These are phyloP conservation scores for Antechinus flavipes DNA, from an alignment of 2,113 vertebrate genomes.

Conservation along the genomic window DNA sequence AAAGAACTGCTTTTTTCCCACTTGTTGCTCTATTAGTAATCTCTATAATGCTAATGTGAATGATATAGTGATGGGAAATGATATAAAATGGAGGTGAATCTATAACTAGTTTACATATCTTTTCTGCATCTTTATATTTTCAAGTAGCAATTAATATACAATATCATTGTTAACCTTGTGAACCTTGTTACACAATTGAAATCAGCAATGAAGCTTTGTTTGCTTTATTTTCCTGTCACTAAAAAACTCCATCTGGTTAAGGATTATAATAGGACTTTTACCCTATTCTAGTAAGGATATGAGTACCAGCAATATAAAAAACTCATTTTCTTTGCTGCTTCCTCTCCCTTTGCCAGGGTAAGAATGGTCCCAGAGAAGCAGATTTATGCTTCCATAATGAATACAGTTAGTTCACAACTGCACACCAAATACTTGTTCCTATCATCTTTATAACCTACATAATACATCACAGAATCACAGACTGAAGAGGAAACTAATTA, in stretches of 20 bases:
- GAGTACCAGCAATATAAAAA: slow-evolving; percentile 1
- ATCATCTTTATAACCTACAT: slow-evolving; percentile 67
- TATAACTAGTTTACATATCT: slow-evolving; percentile 39
- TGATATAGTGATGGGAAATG: slow-evolving; percentile 38
- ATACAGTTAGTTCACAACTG: slow-evolving; percentile 54
- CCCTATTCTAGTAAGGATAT: not conserved
- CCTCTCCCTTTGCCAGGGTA: slow-evolving; percentile 59
- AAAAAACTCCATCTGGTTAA: slow-evolving; percentile 8
- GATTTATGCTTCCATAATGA: slow-evolving; percentile 69
- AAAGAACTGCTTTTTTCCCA: not conserved
- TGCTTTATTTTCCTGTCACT: slow-evolving; percentile 5
- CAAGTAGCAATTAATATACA: slow-evolving; percentile 45
- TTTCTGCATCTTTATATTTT: slow-evolving; percentile 5
- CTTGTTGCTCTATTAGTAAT: not conserved
- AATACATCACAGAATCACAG: slow-evolving; percentile 67
- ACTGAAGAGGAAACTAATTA: slow-evolving; percentile 74
- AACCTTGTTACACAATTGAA: slow-evolving; percentile 15
- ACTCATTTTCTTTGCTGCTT: slow-evolving; percentile 42
- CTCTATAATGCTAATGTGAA: slow-evolving; percentile 43
- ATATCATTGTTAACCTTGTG: slow-evolving; percentile 37
- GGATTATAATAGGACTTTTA: not conserved
- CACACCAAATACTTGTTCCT: slow-evolving; percentile 69
- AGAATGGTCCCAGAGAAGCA: slow-evolving; percentile 38
- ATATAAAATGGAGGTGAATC: slow-evolving; percentile 41
- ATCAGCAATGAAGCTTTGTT: slow-evolving; percentile 28